Evolutionary conservation across 2,888 invertebrate genomes (phyloP), one percentile per base, ranked within the genome.

Genomic region (Deroplatys truncata): DNA sequence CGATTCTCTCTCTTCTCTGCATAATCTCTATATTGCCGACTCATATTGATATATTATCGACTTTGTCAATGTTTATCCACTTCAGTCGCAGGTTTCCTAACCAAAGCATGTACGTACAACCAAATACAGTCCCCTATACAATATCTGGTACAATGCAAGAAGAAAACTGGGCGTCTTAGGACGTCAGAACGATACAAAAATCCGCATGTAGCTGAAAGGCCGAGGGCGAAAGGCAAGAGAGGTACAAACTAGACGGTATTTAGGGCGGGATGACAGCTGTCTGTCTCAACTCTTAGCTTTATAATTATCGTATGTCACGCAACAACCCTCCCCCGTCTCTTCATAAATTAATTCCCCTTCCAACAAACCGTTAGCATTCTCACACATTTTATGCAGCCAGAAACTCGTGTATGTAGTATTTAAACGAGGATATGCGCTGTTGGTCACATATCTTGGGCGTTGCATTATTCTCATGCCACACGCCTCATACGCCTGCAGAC

Each of bases 291-390:
- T 82, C 28, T 31, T 82, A 82, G 86, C 88, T 88, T 31, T 90
- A 82, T 90, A 90, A 90, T 90, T 90, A 90, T 88, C 35, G 84
- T 82, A 82, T 35, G 84, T 85, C 90, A 90, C 90, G 90, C 90
- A 86, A 90, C 72, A 86, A 43, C 35, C n/a, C 25, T 85, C 82
- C 28, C 28, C 43, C 49, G 25, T 28, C 83, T 28, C 28, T 35
- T 35, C 25, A 49, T 72, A 72, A 72, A 72, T 72, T 72, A 72
- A 72, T 72, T 72, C 56, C 56, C 56, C 56, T 72, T 72, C 20
- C 56, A 72, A 72, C 25, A 72, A 72, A 72, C 56, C 56, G 56
- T 72, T 72, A 72, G 7, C 16, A 72, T 72, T 72, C 56, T 72
- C 56, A 72, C 56, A 72, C 56, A 72, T 43, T 43, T 43, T 43